A percentile compares a stretch with the other conserved stretches of the same genome.
Conservation (phyloP, 2,888 invertebrate genomes). For the Scaptomyza parva region DNA sequence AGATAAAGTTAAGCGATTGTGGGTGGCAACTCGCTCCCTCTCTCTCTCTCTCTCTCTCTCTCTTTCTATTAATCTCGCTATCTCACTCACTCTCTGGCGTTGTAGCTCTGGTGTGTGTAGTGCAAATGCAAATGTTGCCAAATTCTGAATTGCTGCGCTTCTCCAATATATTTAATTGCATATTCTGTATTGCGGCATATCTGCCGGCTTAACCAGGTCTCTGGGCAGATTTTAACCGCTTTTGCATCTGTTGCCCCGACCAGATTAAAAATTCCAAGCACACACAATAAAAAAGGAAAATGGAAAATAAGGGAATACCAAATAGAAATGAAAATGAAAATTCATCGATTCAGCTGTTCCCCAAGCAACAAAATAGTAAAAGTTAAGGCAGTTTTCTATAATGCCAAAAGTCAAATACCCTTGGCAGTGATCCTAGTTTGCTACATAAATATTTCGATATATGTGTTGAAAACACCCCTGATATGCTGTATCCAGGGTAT, state of each 20-base stretch:
- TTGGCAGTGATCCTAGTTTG: background rate
- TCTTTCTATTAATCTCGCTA: background rate
- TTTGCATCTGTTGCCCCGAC: conserved; percentile 16
- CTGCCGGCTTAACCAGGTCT: conserved; percentile 32
- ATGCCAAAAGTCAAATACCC: background rate
- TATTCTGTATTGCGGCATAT: conserved; percentile 42
- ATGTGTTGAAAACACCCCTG: background rate
- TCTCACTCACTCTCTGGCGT: background rate
- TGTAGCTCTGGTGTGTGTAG: conserved; percentile 12
- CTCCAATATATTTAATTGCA: conserved; percentile 60
- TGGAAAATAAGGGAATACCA: background rate
- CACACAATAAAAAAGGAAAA: conserved; percentile 5
- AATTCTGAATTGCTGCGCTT: conserved; percentile 28
- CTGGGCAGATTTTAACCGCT: conserved; percentile 15
- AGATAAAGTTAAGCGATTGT: conserved; percentile 16
- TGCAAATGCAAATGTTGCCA: conserved; percentile 47
- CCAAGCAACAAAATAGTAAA: background rate
- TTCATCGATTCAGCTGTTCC: conserved; percentile 46
- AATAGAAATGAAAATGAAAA: conserved; percentile 38
- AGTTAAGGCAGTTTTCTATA: background rate
- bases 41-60: background rate
- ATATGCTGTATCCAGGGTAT: too few relatives aligned
- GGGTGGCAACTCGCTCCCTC: background rate
- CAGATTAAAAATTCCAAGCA: conserved; percentile 8
- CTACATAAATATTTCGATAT: background rate